Evolutionary conservation across 2,888 invertebrate species (phyloP), one percentile per base, ranked within the genome.

Genomic region (Mimas tiliae): DNA sequence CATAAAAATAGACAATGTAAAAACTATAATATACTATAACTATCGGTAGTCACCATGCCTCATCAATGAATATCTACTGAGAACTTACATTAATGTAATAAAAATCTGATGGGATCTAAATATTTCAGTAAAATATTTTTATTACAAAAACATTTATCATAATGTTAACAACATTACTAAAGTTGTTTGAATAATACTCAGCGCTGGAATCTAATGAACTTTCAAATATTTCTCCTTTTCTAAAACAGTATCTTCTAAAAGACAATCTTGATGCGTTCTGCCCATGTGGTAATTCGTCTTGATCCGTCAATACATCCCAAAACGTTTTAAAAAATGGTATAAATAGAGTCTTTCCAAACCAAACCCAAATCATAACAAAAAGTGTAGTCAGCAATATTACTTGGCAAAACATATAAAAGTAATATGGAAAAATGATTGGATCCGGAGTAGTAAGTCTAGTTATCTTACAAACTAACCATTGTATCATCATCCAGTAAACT

Each of bases 391-490:
- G 65, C 21, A 88, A 65, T 63, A 90, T 76, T 1, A 92, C 86
- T 84, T 91, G 92, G 67, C 87, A 87, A 68, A 89, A 90, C 74
- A 91, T 79, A 63, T 91, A 90, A 65, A 92, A 91, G 67, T 86
- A 91, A 64, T 92, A 93, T 0, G 92, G 91, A 48, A 88, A 91
- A 34, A 90, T 78, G 0, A 93, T 84, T 0, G 91, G 86, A 33
- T 90, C 85, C 1, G 89, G 89, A 0, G 87, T 86, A 0, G 87
- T 87, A 1, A 87, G 52, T 69, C 75, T 79, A 0, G 87, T 86
- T 4, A 91, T 83, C 79, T 90, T 92, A 71, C 91, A 91, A 0
- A 89, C 81, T 0, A 88, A 38, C 90, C 91, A 93, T 68, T 92
- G 91, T 62, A 91, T 83, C 66, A 86, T 72, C 82, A 92, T 82